phyloP scores from a whole-genome alignment of 2,797 vertebrate species.

The Mastacembelus armatus region DNA sequence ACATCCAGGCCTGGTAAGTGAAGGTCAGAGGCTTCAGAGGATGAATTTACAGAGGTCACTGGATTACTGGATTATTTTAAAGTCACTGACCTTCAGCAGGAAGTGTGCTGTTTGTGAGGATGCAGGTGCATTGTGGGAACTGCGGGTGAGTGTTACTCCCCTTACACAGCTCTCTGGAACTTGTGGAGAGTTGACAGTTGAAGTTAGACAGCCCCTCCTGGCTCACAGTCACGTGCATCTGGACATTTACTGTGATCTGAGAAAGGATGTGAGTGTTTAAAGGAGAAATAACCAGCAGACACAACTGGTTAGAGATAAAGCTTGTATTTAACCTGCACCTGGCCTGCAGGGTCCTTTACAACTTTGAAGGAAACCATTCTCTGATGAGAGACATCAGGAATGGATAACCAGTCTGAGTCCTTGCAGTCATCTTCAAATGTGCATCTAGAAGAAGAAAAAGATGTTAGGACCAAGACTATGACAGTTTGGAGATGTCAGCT shows the following conservation, averaged over 20 bases:
- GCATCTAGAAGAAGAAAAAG: constrained; percentile 57
- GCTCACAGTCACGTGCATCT: constrained; percentile 43
- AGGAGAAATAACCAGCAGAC: neutral
- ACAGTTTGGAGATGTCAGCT: neutral
- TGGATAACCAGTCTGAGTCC: constrained; percentile 71
- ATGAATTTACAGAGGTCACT: too few species aligned
- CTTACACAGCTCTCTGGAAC: constrained; percentile 8
- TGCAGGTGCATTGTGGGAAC: constrained; percentile 77
- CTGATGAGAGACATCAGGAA: constrained; percentile 57
- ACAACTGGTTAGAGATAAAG: rapidly evolving
- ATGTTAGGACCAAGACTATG: neutral
- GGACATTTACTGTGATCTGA: constrained; percentile 60
- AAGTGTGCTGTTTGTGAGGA: constrained; percentile 7
- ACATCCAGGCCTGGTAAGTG: constrained; percentile 25
- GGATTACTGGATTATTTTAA: neutral
- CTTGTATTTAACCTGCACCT: constrained; percentile 45
- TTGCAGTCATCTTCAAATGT: constrained; percentile 68
- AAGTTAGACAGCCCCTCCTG: constrained; percentile 9
- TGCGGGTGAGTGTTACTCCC: rapidly evolving
- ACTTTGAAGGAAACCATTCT: constrained; percentile 68
- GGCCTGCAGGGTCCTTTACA: neutral
- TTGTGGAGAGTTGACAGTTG: constrained; percentile 51
- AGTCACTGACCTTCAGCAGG: constrained; percentile 60
- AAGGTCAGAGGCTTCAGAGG: neutral
- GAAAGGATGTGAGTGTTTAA: neutral